These are phyloP conservation scores for Empis stercorea DNA, from an alignment of 2,888 invertebrate species.

Conservation along the genomic window DNA sequence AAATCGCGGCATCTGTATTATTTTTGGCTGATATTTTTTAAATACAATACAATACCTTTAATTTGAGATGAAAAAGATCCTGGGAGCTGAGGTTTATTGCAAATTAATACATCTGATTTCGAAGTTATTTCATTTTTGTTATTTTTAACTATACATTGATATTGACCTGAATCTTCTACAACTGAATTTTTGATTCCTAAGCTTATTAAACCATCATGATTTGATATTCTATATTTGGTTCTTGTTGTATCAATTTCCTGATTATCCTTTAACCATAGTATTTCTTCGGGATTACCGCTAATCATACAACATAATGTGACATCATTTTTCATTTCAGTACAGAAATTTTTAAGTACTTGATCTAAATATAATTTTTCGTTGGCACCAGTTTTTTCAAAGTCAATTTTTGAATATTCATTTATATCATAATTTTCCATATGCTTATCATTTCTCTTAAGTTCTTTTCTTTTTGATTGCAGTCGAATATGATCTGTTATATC, in stretches of 20 bases:
- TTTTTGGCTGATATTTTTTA: too few relatives aligned
- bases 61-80: conserved; percentile 25
- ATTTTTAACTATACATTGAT: conserved; percentile 64
- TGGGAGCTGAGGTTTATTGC: conserved; percentile 37
- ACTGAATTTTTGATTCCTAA: conserved; percentile 58
- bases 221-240: conserved; percentile 39
- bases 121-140: conserved; percentile 54
- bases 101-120: conserved; percentile 55
- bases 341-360: conserved; percentile 59
- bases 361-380: conserved; percentile 62
- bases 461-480: conserved; percentile 15
- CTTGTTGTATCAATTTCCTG: conserved; percentile 36
- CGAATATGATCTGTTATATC: conserved; percentile 28
- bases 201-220: conserved; percentile 53
- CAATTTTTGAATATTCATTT: conserved; percentile 11
- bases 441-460: conserved; percentile 9
- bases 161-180: conserved; percentile 60
- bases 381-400: conserved; percentile 30
- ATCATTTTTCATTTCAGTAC: conserved; percentile 57
- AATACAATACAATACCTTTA: conserved; percentile 20
- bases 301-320: conserved; percentile 69
- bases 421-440: neutral
- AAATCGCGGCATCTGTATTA: too few relatives aligned
- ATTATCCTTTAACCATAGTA: conserved; percentile 64
- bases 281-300: conserved; percentile 53